Base-by-base conservation (phyloP, 2,888 invertebrate species). In the Pristionchus arcanus region DNA sequence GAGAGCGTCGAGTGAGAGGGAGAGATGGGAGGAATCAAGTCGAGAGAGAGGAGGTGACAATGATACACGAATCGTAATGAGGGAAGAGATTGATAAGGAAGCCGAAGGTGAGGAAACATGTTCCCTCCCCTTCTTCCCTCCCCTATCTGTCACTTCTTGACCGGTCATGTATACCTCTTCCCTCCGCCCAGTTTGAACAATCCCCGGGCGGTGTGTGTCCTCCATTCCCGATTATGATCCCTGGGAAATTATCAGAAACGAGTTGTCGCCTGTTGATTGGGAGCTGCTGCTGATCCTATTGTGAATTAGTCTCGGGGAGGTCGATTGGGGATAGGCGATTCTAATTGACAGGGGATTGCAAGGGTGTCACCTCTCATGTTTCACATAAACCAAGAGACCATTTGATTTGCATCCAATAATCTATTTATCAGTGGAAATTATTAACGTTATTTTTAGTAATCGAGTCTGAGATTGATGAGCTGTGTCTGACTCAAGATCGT, bases 161-260 rank as follows among this genome's bases (percentile, higher is more conserved):
- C 88, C 88, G 49, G 42, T 81, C 28, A 53, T 81, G 81, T 53
- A 5, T 49, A 16, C 28, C 81, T n/a, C 77, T 42, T 77, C 77
- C 77, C 77, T 77, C 77, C 81, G 15, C 74, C 37, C 74, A 25
- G 7, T 53, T 42, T 84, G 42, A 3, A 83, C 59, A 63, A 42
- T 63, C 85, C 34, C 42, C 53, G 31, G 31, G 31, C n/a, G 85
- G 63, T 59, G 59, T 59, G 59, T 85, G 81, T 81, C 81, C 81
- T 81, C 81, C 81, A 81, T 34, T 53, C 53, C 81, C 81, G 81
- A 81, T 81, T 81, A 81, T 81, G 81, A 81, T 81, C 77, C 77
- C 77, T 42, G 13, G n/a, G 81, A 19, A n/a, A 53, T 81, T 42
- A 77, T 77, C 77, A 53, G 53, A 81, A 81, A 81, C 81, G 81